Evolutionary conservation across 2,797 vertebrate species (phyloP), one percentile per base, ranked within the genome.

Genomic region (Valencia hispanica): DNA sequence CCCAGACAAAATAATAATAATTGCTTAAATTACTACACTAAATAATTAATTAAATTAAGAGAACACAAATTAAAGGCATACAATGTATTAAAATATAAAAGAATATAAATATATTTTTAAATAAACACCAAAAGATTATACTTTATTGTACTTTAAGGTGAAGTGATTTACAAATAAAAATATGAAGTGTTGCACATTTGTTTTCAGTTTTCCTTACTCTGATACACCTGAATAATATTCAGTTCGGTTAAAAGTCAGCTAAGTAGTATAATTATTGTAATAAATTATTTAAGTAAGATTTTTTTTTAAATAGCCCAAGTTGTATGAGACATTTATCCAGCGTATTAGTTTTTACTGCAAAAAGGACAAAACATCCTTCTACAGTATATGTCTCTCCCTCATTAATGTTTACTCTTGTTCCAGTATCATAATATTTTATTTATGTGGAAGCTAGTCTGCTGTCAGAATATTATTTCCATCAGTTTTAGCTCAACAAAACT

Each of bases 371-470:
- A 22, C 15, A 5, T 51, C 15, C 30, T 61, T 10, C 9, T 15
- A 20, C 30, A 61, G 17, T 61, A 61, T 32, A 32, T 61, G 27
- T 61, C 43, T 45, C 43, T 12, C 43, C 43, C 14, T 45, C 14
- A 45, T 10, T 25, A 65, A 65, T 22, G 8, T 65, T 65, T 65
- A 34, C 32, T 39, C 59, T 61, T 34, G 32, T 32, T 32, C 59
- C 59, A 20, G 27, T 50, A 50, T 22, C 68, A 70, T 32, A 48
- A 34, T n/a, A n/a, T n/a, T n/a, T n/a, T n/a, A n/a, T 70, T 70
- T 50, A 70, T 30, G 11, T 12, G 45, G 18, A 30, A 70, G 18
- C 68, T 3, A 22, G 34, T 65, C 4, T 39, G 34, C 61, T 65
- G 34, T 65, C 34, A 39, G 39, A 36, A 65, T 39, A 34, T 1